phyloP scores from a whole-genome alignment of 2,888 invertebrate genomes.

The Papilio protenor region DNA sequence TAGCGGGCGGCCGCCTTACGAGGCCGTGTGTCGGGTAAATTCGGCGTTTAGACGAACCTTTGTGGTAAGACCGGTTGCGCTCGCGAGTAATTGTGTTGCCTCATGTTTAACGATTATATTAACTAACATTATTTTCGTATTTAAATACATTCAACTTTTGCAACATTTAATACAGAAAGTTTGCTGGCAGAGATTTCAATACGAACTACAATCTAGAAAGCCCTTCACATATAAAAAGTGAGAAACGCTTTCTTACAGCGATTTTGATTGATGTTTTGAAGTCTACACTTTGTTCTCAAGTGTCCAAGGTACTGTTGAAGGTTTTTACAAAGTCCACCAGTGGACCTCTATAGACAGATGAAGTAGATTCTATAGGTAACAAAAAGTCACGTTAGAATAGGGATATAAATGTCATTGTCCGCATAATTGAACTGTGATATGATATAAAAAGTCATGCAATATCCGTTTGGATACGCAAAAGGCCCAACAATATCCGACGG shows the following conservation, averaged over 20 bases:
- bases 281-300: too few relatives aligned
- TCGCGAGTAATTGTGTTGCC: slow-evolving; percentile 76
- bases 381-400: background rate
- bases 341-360: background rate
- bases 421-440: slow-evolving; percentile 11
- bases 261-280: too few relatives aligned
- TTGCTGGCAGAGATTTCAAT: background rate
- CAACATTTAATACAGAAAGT: background rate
- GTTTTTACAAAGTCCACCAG: background rate
- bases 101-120: slow-evolving; percentile 46
- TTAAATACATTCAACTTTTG: slow-evolving; percentile 3
- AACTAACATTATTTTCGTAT: slow-evolving; percentile 27
- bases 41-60: slow-evolving; percentile 82
- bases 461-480: slow-evolving; percentile 61
- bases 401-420: background rate
- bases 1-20: slow-evolving; percentile 52
- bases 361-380: background rate
- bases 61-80: slow-evolving; percentile 76
- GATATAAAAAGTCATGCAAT: slow-evolving; percentile 58
- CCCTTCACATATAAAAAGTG: too few relatives aligned
- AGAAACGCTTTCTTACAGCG: too few relatives aligned
- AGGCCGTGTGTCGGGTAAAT: slow-evolving; percentile 71
- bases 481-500: slow-evolving; percentile 64
- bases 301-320: too few relatives aligned
- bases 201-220: background rate